phyloP scores from a whole-genome alignment of 2,113 vertebrate species.

The Ardeotis arabs region DNA sequence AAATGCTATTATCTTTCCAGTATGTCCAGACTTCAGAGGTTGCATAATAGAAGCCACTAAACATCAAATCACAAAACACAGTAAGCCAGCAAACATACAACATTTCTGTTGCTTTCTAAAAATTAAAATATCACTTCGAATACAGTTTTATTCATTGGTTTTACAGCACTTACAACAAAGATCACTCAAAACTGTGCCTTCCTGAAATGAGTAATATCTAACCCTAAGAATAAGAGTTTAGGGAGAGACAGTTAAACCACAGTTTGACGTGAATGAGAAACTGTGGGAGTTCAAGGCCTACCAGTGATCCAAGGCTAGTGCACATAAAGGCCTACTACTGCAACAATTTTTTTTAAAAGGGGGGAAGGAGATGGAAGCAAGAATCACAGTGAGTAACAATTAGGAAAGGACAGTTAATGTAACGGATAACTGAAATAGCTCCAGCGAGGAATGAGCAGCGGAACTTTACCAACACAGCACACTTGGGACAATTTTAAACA shows the following conservation, averaged over 20 bases:
- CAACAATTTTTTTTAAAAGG: background rate
- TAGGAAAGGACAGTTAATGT: background rate
- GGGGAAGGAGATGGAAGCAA: background rate
- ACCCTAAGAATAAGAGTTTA: background rate
- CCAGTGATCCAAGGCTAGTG: too few relatives aligned
- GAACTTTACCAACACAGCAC: background rate
- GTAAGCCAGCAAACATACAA: background rate
- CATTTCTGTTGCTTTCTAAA: background rate
- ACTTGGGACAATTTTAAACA: background rate
- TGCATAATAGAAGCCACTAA: slow-evolving; percentile 37
- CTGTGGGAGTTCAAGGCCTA: background rate
- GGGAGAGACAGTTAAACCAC: background rate
- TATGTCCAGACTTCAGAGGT: slow-evolving; percentile 50
- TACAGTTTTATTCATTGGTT: background rate
- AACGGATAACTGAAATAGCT: background rate
- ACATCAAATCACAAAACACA: background rate
- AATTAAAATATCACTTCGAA: background rate
- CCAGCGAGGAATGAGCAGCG: background rate
- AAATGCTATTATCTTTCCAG: slow-evolving; percentile 75
- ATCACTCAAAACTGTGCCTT: background rate
- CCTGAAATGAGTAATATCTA: background rate
- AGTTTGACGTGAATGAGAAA: background rate
- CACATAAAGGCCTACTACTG: background rate
- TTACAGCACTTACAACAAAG: background rate
- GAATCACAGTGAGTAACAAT: background rate